phyloP scores from a whole-genome alignment of 2,797 vertebrate species.

The Trachops cirrhosus region DNA sequence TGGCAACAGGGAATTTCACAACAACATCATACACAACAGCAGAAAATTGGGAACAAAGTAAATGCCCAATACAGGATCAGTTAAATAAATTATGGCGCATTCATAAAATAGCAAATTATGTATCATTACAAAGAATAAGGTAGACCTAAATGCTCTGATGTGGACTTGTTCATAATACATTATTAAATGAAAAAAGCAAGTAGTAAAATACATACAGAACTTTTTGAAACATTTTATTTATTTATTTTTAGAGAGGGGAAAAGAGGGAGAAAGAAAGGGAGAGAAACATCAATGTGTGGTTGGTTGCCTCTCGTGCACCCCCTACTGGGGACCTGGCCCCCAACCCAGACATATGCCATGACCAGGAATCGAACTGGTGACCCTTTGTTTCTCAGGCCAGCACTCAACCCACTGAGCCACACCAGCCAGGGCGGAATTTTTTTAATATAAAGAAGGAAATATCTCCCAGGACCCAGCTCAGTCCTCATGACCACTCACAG shows the following conservation, averaged over 20 bases:
- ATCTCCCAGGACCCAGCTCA: not conserved
- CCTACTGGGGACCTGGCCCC: no score
- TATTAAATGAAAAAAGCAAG: not conserved
- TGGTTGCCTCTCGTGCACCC: no score
- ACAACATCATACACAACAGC: not conserved
- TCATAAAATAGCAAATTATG: not conserved
- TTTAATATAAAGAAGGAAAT: not conserved
- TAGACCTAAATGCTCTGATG: not conserved
- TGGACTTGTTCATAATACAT: not conserved
- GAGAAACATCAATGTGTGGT: no score
- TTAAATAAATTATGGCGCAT: not conserved
- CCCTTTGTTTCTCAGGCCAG: no score
- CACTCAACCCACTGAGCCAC: no score
- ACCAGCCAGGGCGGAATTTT: not conserved
- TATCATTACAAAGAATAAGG: not conserved
- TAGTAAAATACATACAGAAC: not conserved
- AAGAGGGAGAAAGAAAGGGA: no score
- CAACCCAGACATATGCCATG: no score
- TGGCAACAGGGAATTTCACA: conserved; percentile 51
- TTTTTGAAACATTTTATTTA: no score
- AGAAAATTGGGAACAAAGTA: not conserved
- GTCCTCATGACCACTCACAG: not conserved
- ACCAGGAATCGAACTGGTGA: no score
- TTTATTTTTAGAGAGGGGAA: no score
- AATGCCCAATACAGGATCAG: not conserved